A percentile compares a stretch with the other conserved stretches of the same genome.
These are phyloP conservation scores for Gymnopithys bicolor DNA, from an alignment of 2,797 vertebrate species.

Conservation along the genomic window DNA sequence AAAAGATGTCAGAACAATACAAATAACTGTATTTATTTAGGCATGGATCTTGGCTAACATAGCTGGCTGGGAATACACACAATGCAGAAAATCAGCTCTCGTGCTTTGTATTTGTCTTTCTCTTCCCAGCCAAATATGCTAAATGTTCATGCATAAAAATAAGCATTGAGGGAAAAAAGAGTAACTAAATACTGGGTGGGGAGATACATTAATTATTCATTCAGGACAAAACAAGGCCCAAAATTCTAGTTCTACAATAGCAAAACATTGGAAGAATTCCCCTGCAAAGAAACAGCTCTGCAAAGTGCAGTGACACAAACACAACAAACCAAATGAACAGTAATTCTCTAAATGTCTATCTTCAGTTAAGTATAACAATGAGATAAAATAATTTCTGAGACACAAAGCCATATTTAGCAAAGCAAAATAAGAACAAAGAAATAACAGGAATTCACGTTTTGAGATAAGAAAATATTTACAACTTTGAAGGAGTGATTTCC, in stretches of 20 bases:
- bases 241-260: background rate
- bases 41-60: background rate
- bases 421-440: background rate
- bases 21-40: constrained; percentile 20
- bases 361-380: background rate
- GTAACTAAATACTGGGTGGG: background rate
- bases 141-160: background rate
- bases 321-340: background rate
- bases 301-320: background rate
- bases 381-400: background rate
- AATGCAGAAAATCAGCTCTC: constrained; percentile 12
- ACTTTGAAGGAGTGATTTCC: background rate
- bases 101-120: constrained; percentile 13
- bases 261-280: background rate
- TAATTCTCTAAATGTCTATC: background rate
- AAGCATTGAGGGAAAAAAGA: background rate
- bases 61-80: background rate
- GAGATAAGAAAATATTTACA: background rate
- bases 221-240: background rate
- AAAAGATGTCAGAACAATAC: background rate
- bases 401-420: background rate
- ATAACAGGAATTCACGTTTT: background rate
- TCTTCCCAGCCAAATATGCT: background rate
- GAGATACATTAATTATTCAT: background rate
- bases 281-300: background rate